Conservation (phyloP, 2,888 invertebrate genomes). For the Cosmia trapezina region DNA sequence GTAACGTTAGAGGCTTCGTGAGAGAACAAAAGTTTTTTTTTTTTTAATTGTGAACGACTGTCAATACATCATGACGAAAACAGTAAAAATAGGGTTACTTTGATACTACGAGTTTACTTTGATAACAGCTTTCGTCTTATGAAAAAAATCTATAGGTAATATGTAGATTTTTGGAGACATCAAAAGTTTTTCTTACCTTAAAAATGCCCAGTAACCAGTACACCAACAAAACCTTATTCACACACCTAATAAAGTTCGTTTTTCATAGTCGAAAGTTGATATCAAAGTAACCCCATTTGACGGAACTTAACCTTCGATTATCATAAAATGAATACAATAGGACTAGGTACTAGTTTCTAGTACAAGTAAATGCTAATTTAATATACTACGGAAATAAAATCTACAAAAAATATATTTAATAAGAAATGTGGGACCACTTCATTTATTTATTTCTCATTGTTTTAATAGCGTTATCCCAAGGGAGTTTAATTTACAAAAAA, state of each 20-base stretch:
- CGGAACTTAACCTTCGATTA: background rate
- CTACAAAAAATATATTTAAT: background rate
- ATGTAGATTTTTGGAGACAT: no score
- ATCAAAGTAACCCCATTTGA: no score
- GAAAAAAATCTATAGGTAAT: no score
- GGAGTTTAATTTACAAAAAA: background rate
- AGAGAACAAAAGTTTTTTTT: background rate
- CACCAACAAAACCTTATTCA: no score
- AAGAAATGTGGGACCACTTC: background rate
- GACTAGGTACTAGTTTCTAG: background rate
- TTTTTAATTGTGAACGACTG: background rate
- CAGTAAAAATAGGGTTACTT: no score
- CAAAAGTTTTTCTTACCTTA: no score
- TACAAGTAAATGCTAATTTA: background rate
- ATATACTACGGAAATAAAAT: background rate
- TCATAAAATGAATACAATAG: background rate
- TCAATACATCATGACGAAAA: background rate
- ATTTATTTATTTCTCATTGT: background rate
- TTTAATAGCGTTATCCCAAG: background rate
- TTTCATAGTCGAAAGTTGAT: no score
- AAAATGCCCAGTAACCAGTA: no score
- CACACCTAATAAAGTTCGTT: no score
- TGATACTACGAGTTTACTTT: no score
- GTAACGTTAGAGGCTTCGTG: background rate
- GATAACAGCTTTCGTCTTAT: no score